Conservation (phyloP, 2,797 vertebrate species). For the Chiloscyllium punctatum region DNA sequence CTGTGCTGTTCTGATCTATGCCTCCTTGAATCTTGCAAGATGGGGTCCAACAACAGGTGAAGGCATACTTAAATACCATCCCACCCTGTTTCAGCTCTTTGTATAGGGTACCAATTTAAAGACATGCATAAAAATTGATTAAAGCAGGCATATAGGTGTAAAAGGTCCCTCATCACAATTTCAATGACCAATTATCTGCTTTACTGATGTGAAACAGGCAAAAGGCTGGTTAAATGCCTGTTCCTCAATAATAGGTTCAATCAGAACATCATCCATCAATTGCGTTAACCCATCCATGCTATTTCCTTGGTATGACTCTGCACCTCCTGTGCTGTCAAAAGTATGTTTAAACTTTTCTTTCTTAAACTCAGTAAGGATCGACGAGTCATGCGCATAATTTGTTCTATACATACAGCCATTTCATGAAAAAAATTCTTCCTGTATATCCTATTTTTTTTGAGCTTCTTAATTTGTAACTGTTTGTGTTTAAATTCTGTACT, state of each 20-base stretch:
- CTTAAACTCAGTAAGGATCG: not conserved
- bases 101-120: not conserved
- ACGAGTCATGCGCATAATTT: not conserved
- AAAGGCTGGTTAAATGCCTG: too few relatives aligned
- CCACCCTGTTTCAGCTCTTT: not conserved
- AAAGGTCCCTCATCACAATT: not conserved
- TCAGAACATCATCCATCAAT: not conserved
- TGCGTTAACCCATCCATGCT: not conserved
- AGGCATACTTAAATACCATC: not conserved
- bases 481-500: not conserved
- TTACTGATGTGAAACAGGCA: not conserved
- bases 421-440: not conserved
- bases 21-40: not conserved
- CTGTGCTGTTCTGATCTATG: too few relatives aligned
- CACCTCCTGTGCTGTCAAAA: not conserved
- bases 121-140: too few relatives aligned
- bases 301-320: not conserved
- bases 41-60: not conserved
- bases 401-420: not conserved
- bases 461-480: not conserved
- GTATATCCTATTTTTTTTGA: not conserved
- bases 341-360: not conserved
- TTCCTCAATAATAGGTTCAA: not conserved
- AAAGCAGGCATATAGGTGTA: too few relatives aligned
- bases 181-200: not conserved